Evolutionary conservation across 2,888 invertebrate species (phyloP).

Genomic region (Apodemia hepburni): DNA sequence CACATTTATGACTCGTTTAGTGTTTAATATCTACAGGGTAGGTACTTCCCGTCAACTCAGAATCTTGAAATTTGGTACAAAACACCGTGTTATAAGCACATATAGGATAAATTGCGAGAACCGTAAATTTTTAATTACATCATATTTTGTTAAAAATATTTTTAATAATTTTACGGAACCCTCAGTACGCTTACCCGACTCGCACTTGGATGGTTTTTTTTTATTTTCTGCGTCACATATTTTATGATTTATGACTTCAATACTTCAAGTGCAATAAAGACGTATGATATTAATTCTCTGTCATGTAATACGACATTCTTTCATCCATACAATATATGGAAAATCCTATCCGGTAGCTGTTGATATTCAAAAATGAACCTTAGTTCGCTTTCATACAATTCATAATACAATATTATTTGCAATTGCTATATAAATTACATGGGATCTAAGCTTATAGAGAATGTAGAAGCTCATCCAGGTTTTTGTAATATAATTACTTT

Average conservation of each 20-base stretch:
- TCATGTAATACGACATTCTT: slow-evolving; percentile 38
- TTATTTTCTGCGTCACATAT: not conserved
- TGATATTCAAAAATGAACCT: slow-evolving; percentile 26
- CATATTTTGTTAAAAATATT: too few relatives aligned
- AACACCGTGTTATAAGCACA: too few relatives aligned
- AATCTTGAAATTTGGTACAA: too few relatives aligned
- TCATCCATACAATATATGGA: slow-evolving; percentile 19
- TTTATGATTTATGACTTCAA: slow-evolving; percentile 12
- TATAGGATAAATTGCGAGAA: too few relatives aligned
- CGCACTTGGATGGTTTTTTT: not conserved
- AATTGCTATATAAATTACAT: slow-evolving; percentile 46
- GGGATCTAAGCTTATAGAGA: slow-evolving; percentile 47
- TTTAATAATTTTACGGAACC: too few relatives aligned
- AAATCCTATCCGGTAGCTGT: not conserved
- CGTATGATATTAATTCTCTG: slow-evolving; percentile 35
- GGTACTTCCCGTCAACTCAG: too few relatives aligned
- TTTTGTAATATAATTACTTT: slow-evolving; percentile 38
- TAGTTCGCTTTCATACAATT: slow-evolving; percentile 20
- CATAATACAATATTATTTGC: slow-evolving; percentile 22
- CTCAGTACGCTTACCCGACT: too few relatives aligned
- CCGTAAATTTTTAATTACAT: too few relatives aligned
- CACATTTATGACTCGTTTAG: too few relatives aligned
- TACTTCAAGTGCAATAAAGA: slow-evolving; percentile 28
- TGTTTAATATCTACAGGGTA: too few relatives aligned
- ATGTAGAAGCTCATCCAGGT: slow-evolving; percentile 55